These are phyloP conservation scores for Machaerirhynchus nigripectus DNA, from an alignment of 2,113 vertebrate species.

Conservation along the genomic window DNA sequence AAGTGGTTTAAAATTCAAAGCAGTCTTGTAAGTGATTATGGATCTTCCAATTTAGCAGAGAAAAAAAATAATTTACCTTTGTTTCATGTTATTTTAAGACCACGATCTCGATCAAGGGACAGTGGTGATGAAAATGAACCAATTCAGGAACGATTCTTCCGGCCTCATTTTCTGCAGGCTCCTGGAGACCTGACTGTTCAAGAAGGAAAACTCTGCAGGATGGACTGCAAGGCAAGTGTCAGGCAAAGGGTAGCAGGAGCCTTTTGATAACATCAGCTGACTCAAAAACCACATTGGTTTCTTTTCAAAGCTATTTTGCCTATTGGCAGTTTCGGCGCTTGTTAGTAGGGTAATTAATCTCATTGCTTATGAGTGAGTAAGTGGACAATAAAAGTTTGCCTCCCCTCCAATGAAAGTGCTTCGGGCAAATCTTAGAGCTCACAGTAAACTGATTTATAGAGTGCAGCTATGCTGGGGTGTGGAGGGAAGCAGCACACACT, in stretches of 20 bases:
- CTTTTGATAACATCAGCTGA: background rate
- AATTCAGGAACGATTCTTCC: slow-evolving; percentile 97
- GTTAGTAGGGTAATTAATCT: background rate
- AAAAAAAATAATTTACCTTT: slow-evolving; percentile 10
- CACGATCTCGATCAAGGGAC: slow-evolving; percentile 93
- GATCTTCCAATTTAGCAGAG: background rate
- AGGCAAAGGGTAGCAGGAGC: background rate
- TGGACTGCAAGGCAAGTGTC: slow-evolving; percentile 95
- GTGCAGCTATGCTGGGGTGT: background rate
- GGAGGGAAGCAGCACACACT: background rate
- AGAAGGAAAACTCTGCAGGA: slow-evolving; percentile 93
- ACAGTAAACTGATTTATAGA: background rate
- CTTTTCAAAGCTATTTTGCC: background rate
- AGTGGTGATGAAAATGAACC: slow-evolving; percentile 95
- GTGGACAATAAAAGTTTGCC: background rate
- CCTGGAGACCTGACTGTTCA: slow-evolving; percentile 95
- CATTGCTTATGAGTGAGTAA: background rate
- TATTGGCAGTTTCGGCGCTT: background rate
- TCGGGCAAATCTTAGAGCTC: background rate
- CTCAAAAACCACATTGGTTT: background rate
- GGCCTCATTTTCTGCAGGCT: slow-evolving; percentile 97
- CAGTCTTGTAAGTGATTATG: background rate
- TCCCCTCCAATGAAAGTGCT: background rate
- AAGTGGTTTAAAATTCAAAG: background rate
- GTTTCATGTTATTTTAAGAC: slow-evolving; percentile 73